Evolutionary conservation across 2,888 invertebrate genomes (phyloP), one percentile per base, ranked within the genome.

Genomic region (Eledone cirrhosa): DNA sequence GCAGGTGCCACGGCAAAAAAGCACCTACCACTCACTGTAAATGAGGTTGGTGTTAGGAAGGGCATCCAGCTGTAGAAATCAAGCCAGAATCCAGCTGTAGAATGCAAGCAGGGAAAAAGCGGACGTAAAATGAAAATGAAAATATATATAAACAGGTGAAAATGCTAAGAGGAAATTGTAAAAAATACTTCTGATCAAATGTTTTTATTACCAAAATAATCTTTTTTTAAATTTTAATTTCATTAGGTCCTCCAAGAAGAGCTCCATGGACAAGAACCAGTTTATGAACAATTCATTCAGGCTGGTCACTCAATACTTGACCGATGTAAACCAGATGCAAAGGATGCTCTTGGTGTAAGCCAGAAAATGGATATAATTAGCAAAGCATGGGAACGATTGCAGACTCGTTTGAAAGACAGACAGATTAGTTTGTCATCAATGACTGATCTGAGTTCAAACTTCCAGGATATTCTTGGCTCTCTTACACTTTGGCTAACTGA

Each of bases 221-320:
- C 8, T 41, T 41, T 41, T 41, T 41, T 41, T 41, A 8, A 41
- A 41, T 41, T 41, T 41, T 11, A 41, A 41, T 41, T 41, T 41
- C 27, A 72, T 72, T 86, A 97, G 93, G 97, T 98, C 0, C 92
- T 99, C 76, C 94, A 97, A 81, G 98, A 98, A 90, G 98, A 99
- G 92, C 95, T 98, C 93, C 93, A 96, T 80, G 94, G 95, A 0
- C 97, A 98, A 90, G 96, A 97, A 88, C 96, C 97, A 0, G 95
- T 96, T 85, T 92, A 98, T 81, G 94, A 95, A 81, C 95, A 96
- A 88, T 92, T 98, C 83, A 94, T 96, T 84, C 94, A 95, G 84
- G 93, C 96, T 48, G 96, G 95, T 0, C 94, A 94, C 74, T 94
- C 94, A 24, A 94, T 96, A 0, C 91, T 97, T 76, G 93, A 93